Base-by-base conservation (phyloP, 2,797 vertebrate species). In the Gambusia yucatana region DNA sequence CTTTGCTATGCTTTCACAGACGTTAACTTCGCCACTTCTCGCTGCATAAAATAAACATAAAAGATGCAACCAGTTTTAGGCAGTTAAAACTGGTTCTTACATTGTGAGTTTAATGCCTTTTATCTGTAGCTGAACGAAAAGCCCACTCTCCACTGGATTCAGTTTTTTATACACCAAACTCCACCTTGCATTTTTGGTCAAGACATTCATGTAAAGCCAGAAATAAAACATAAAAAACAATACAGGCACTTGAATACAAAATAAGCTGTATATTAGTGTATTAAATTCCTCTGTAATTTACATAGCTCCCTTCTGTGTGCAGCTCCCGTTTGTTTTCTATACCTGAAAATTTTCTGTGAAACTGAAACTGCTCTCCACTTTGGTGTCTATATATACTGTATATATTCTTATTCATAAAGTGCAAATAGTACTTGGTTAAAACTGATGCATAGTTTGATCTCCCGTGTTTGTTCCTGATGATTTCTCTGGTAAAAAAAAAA, bases 401-500 rank as follows among this genome's bases (percentile, higher is more conserved):
- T 70, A 46, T 28, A 46, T 70, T 70, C 41, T 46, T 44, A 44
- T n/a, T 81, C 43, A 83, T 95, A 95, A 95, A 95, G 95, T 95
- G 94, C 94, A 94, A 88, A 91, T 74, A 89, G 91, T 84, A 90
- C 90, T 92, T 91, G 85, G 86, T 92, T 78, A 90, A 87, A 77
- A 84, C 87, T 87, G 89, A 86, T 87, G 88, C 78, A 90, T 65
- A 82, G 77, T 87, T 80, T 22, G 11, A 76, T 78, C 78, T 91
- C 80, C 84, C 88, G 86, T 8, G 87, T 87, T 85, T 75, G 75
- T 82, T 84, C 47, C 20, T 79, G 87, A 73, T 39, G 5, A 36
- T 73, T 6, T 20, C 59, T 82, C 73, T 80, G 67, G 47, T 41
- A 22, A 39, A 72, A 76, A 33, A 61, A 16, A 9, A 55, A 20